Evolutionary conservation across 2,113 vertebrate species (phyloP).

Genomic region (Sterrhoptilus dennistouni): DNA sequence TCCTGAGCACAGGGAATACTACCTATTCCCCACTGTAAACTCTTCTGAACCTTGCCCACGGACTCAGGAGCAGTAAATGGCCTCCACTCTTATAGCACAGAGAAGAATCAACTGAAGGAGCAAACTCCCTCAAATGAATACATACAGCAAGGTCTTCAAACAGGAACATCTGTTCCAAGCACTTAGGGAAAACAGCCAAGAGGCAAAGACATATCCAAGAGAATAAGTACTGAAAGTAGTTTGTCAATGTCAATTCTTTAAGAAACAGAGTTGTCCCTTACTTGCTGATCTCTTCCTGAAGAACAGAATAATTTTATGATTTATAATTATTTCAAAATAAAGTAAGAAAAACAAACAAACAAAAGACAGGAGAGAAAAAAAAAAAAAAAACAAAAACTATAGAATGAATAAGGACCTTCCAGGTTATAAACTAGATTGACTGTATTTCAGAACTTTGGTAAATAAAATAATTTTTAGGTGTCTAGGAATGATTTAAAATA

Average conservation of each 20-base stretch:
- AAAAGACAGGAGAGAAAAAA: accelerated
- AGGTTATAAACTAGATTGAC: neutral
- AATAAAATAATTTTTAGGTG: neutral
- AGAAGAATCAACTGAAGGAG: neutral
- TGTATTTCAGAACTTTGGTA: neutral
- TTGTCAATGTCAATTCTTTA: neutral
- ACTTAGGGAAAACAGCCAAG: neutral
- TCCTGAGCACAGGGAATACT: neutral
- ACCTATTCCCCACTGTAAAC: neutral
- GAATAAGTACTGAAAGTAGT: neutral
- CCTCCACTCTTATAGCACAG: neutral
- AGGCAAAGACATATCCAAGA: neutral
- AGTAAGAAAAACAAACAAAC: neutral
- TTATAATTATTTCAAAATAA: neutral
- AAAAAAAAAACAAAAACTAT: accelerated
- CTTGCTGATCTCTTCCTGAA: neutral
- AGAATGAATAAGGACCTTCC: neutral
- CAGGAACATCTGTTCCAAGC: neutral
- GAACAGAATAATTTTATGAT: neutral
- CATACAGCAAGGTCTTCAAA: neutral
- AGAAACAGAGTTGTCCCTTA: neutral
- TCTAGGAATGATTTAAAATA: neutral
- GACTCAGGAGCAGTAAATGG: neutral
- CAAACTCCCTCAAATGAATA: neutral
- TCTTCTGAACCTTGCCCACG: neutral